phyloP scores from a whole-genome alignment of 1,140 invertebrate species.

The Thaumetopoea pityocampa region DNA sequence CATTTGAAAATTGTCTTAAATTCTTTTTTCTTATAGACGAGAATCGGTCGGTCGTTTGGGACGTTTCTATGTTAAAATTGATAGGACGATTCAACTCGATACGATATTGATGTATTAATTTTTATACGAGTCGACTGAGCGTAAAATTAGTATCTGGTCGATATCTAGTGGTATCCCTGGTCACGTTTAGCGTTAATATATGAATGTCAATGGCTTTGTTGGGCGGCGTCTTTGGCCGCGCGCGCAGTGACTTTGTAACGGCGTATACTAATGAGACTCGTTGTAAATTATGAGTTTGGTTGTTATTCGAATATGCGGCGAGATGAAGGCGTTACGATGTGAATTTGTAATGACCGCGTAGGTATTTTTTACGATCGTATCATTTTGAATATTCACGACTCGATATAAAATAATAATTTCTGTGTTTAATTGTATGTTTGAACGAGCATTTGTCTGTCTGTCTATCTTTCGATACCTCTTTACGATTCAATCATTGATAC shows the following conservation, averaged over 20 bases:
- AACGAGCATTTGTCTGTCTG: background rate
- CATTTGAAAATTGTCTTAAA: slow-evolving; percentile 47
- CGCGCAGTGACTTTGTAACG: slow-evolving; percentile 42
- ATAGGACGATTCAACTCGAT: slow-evolving; percentile 25
- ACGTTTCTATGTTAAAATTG: slow-evolving; percentile 35
- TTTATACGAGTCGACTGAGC: slow-evolving; percentile 63
- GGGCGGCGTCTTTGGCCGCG: slow-evolving; percentile 43
- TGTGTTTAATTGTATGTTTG: slow-evolving; percentile 10
- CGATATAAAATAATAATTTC: slow-evolving; percentile 27
- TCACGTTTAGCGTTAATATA: slow-evolving; percentile 63
- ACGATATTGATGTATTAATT: slow-evolving; percentile 62
- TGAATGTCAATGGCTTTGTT: slow-evolving; percentile 61
- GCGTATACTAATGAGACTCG: slow-evolving; percentile 57
- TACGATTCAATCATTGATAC: too few species aligned
- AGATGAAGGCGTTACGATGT: slow-evolving; percentile 56
- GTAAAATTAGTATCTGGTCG: slow-evolving; percentile 61
- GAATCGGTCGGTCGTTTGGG: slow-evolving; percentile 31
- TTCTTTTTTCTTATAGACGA: slow-evolving; percentile 47
- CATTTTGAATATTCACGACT: slow-evolving; percentile 33
- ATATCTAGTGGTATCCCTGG: slow-evolving; percentile 49
- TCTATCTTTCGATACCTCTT: too few species aligned
- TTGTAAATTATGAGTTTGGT: slow-evolving; percentile 55
- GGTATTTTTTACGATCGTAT: slow-evolving; percentile 28
- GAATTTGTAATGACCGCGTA: slow-evolving; percentile 47
- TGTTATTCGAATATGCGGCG: slow-evolving; percentile 50